Percentiles rank a stretch among this genome's conserved stretches.
Evolutionary conservation across 2,888 invertebrate genomes (phyloP).

Genomic region (Melanchra persicariae): DNA sequence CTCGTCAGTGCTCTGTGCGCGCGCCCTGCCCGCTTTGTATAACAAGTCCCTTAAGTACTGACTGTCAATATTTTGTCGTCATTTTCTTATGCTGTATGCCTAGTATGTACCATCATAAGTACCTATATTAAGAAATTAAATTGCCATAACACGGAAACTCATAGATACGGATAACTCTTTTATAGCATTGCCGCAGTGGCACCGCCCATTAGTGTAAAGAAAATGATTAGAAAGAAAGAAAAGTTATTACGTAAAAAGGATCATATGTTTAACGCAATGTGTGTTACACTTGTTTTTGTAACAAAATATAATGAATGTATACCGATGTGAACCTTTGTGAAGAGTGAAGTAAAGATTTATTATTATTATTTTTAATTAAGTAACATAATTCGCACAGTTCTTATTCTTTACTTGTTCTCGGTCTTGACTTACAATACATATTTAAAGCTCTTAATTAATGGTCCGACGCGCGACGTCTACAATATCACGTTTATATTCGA

Average conservation of each 20-base stretch:
- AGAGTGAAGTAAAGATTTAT: no score
- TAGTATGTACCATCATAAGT: no score
- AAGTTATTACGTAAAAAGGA: no score
- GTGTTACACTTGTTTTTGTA: no score
- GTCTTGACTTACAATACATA: conserved; percentile 38
- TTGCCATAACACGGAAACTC: not conserved
- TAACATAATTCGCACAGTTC: conserved; percentile 15
- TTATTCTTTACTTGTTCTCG: conserved; percentile 35
- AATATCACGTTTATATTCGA: conserved; percentile 32
- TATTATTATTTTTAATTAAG: conserved; percentile 4
- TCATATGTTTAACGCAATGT: no score
- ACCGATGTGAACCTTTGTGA: no score
- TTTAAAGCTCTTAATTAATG: conserved; percentile 42
- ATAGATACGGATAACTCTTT: conserved; percentile 1
- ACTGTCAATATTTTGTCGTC: not conserved
- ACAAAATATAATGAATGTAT: no score
- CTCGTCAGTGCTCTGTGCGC: no score
- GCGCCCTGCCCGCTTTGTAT: no score
- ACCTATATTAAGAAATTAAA: conserved; percentile 18
- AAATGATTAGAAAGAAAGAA: not conserved
- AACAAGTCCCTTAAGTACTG: no score
- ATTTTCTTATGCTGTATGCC: not conserved
- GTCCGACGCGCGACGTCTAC: conserved; percentile 45
- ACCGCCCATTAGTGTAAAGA: not conserved
- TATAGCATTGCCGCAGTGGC: conserved; percentile 2